Percentiles rank a stretch among this genome's conserved stretches.
These are phyloP conservation scores for Eugnorisma glareosa DNA, from an alignment of 2,888 invertebrate genomes.

Conservation along the genomic window DNA sequence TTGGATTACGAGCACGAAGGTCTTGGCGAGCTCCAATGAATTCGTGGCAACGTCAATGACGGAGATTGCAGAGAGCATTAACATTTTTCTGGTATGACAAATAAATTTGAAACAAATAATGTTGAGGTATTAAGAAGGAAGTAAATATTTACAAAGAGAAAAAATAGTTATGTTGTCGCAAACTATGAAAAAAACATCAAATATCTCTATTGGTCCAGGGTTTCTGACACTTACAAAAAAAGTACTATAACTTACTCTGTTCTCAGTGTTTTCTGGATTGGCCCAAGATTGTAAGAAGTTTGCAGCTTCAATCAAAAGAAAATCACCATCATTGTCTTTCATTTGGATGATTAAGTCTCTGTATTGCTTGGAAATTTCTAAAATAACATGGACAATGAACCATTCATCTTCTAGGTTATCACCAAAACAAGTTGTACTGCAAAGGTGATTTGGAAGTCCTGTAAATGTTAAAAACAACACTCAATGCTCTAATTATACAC, in stretches of 20 bases:
- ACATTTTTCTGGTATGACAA: no score
- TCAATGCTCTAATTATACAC: background rate
- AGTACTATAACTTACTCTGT: conserved; percentile 92
- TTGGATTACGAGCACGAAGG: no score
- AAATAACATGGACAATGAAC: conserved; percentile 96
- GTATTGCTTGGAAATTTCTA: conserved; percentile 93
- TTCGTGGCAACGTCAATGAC: no score
- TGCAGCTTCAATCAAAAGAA: conserved; percentile 98
- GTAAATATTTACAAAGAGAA: no score
- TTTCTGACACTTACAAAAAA: no score
- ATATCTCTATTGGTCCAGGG: no score
- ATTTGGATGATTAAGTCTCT: conserved; percentile 94
- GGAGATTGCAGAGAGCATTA: no score
- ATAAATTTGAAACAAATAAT: no score
- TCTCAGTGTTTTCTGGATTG: conserved; percentile 95
- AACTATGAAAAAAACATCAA: no score
- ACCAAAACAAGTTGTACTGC: conserved; percentile 95
- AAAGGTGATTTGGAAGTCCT: conserved; percentile 93
- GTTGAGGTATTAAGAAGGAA: no score
- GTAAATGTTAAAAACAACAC: conserved; percentile 59
- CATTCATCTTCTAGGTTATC: conserved; percentile 99
- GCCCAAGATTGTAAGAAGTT: conserved; percentile 97
- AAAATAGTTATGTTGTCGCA: no score
- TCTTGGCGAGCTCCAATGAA: no score
- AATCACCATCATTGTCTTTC: conserved; percentile 97